Evolutionary conservation across 64 coral and sea anemone species (phyloP).

Genomic region (Actinia tenebrosa): DNA sequence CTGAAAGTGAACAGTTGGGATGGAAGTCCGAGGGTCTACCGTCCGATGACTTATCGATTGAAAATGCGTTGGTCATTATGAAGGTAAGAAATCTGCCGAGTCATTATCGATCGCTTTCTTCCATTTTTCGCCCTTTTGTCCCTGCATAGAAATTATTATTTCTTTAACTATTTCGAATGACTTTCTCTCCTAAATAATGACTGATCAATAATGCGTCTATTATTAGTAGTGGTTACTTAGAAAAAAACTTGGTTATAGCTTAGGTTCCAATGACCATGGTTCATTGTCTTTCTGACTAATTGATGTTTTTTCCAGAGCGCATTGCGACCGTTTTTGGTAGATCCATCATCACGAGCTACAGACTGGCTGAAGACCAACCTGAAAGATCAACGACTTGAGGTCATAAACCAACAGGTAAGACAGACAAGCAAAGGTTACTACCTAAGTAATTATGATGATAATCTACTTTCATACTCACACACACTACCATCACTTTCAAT

Average conservation of each 20-base stretch:
- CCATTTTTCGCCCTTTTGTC: background rate
- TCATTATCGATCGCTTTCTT: background rate
- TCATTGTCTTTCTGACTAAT: background rate
- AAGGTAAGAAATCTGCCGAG: slow-evolving; percentile 45
- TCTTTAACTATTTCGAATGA: too few relatives aligned
- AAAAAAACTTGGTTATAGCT: too few relatives aligned
- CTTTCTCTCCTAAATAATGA: too few relatives aligned
- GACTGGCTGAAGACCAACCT: slow-evolving; percentile 91
- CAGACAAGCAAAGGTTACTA: background rate
- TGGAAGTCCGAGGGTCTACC: slow-evolving; percentile 98
- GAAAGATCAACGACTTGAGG: slow-evolving; percentile 93
- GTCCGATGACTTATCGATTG: slow-evolving; percentile 95
- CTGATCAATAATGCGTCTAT: too few relatives aligned
- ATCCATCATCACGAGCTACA: slow-evolving; percentile 92
- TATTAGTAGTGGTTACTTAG: too few relatives aligned
- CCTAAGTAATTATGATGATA: too few relatives aligned
- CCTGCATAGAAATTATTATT: too few relatives aligned
- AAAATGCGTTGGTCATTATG: slow-evolving; percentile 94
- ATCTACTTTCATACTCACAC: too few relatives aligned
- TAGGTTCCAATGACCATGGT: too few relatives aligned
- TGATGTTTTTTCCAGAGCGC: slow-evolving; percentile 49
- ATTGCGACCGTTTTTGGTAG: slow-evolving; percentile 82
- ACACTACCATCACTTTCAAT: too few relatives aligned
- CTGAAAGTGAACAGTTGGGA: slow-evolving; percentile 92
- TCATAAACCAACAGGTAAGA: slow-evolving; percentile 95